Base-by-base conservation (phyloP, 2,113 vertebrate genomes). In the Lamprologus ornatipinnis region DNA sequence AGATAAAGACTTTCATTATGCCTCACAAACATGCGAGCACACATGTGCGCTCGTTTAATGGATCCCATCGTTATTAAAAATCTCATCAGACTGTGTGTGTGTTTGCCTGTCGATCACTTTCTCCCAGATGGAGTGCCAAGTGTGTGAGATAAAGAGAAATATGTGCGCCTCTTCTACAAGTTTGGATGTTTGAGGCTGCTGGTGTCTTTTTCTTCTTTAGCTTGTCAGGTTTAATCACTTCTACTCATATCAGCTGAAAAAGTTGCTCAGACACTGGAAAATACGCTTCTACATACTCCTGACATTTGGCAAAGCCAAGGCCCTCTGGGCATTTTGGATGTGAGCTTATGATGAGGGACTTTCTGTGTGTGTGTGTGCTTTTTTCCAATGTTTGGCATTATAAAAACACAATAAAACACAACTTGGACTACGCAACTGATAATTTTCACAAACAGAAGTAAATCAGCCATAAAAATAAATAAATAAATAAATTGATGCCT, bases 401-500 rank as follows among this genome's bases (percentile, higher is more conserved):
- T 33, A 78, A 33, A 78, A 28, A 33, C 45, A 31, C 26, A 47
- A 78, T 7, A 47, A 81, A 73, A 81, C 37, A 17, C 17, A 47
- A 23, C 28, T 47, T 70, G 68, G 37, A 15, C 26, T 13, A 19
- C 3, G 6, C 14, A 42, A 26, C 15, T 40, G 17, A 12, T 63
- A 47, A 82, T 31, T 58, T 68, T 19, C 31, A 68, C 47, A 84
- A 42, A 19, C 37, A 55, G 4, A 33, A 57, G 45, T 11, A 40
- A 49, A 53, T 54, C 21, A n/a, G 26, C 47, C 11, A 68, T 37
- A 37, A 5, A 57, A 28, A 58, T 28, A 57, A 28, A 57, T 57
- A 55, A 55, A 60, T 17, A 37, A 70, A 31, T 45, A 65, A 68
- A 15, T 23, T 6, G 7, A 12, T 81, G 35, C 97, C 95, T 97